These are phyloP conservation scores for Poecilia velifera DNA, from an alignment of 2,797 vertebrate species.

Conservation along the genomic window DNA sequence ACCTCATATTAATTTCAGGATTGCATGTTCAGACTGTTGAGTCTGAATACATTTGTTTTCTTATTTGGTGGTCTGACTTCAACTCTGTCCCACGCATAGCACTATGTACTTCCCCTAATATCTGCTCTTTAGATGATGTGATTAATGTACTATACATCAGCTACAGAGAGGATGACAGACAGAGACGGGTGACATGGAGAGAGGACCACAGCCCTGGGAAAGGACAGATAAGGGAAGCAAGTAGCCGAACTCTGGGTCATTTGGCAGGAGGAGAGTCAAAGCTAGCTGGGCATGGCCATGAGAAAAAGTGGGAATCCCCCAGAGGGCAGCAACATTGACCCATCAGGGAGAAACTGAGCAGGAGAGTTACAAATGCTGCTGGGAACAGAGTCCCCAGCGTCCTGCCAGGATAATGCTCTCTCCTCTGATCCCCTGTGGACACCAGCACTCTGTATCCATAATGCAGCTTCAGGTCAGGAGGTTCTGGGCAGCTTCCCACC, in stretches of 20 bases:
- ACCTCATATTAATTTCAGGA: background rate
- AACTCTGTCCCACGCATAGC: constrained; percentile 6
- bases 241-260: constrained; percentile 75
- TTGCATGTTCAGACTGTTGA: background rate
- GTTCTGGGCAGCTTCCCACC: constrained; percentile 95
- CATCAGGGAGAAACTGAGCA: constrained; percentile 63
- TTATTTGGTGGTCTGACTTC: background rate
- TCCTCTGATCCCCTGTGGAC: constrained; percentile 80
- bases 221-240: constrained; percentile 74
- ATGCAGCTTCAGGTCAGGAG: constrained; percentile 94
- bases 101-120: constrained; percentile 29
- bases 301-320: constrained; percentile 77
- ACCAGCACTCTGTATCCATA: constrained; percentile 75
- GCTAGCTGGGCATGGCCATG: constrained; percentile 78
- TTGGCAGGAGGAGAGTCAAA: constrained; percentile 62
- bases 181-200: constrained; percentile 52
- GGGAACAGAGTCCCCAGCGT: constrained; percentile 90
- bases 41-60: background rate
- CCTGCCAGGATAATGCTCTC: constrained; percentile 89
- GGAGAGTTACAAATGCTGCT: constrained; percentile 76
- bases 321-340: constrained; percentile 68
- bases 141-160: constrained; percentile 50
- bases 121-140: constrained; percentile 38
- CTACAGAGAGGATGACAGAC: constrained; percentile 56
- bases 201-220: constrained; percentile 78